These are phyloP conservation scores for Archips crataeganus DNA, from an alignment of 2,888 invertebrate genomes.

Conservation along the genomic window DNA sequence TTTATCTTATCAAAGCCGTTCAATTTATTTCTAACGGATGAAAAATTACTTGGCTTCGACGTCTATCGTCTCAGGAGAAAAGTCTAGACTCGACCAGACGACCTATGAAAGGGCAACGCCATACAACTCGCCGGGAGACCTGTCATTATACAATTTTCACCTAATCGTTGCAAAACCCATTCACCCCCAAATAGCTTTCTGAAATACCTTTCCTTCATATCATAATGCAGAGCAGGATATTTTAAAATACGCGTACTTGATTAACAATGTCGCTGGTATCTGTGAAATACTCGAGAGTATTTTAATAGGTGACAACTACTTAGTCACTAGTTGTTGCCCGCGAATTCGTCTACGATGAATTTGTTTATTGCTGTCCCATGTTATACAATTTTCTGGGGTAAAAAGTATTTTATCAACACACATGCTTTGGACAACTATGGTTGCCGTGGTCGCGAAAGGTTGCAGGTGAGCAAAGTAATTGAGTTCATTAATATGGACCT, in stretches of 20 bases:
- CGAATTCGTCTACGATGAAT: no score
- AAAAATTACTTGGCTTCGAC: slow-evolving; percentile 23
- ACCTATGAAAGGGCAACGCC: slow-evolving; percentile 30
- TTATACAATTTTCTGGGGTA: no score
- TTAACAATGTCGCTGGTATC: not conserved
- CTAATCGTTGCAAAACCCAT: slow-evolving; percentile 37
- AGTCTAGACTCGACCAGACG: slow-evolving; percentile 31
- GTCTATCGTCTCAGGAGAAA: slow-evolving; percentile 14
- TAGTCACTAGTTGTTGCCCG: no score
- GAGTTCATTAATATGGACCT: no score
- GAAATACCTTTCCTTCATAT: slow-evolving; percentile 22
- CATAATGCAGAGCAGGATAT: slow-evolving; percentile 18
- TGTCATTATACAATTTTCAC: slow-evolving; percentile 33
- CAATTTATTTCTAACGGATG: slow-evolving; percentile 18
- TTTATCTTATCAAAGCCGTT: slow-evolving; percentile 8
- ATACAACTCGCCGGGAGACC: slow-evolving; percentile 25
- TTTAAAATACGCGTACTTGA: not conserved
- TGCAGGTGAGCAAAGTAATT: no score
- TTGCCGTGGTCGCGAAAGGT: no score
- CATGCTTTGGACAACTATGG: no score
- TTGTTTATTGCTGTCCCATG: no score
- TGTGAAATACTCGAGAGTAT: not conserved
- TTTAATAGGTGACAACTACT: not conserved
- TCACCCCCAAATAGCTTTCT: slow-evolving; percentile 30
- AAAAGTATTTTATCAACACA: no score